Evolutionary conservation across 2,888 invertebrate genomes (phyloP).

Genomic region (Hypselothyrea guttata): DNA sequence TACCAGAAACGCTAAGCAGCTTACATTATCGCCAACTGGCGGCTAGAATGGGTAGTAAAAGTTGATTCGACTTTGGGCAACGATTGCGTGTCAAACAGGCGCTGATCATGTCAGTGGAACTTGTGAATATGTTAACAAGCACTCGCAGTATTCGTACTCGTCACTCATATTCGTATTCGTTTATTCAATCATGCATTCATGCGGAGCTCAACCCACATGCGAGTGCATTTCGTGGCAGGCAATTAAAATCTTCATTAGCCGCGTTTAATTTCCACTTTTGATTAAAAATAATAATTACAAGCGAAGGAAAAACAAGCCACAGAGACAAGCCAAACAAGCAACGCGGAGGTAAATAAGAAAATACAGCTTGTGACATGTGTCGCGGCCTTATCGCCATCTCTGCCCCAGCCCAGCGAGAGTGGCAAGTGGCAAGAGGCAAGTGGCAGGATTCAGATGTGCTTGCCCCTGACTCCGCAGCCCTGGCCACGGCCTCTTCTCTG

Average conservation of each 20-base stretch:
- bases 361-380: conserved; percentile 74
- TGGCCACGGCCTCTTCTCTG: conserved; percentile 54
- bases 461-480: conserved; percentile 4
- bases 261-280: conserved; percentile 79
- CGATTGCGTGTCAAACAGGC: conserved; percentile 60
- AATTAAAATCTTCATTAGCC: conserved; percentile 78
- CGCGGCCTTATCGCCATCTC: conserved; percentile 69
- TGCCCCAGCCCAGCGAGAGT: conserved; percentile 34
- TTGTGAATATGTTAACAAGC: conserved; percentile 30
- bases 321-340: conserved; percentile 13
- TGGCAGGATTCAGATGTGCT: conserved; percentile 39
- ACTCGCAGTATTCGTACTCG: conserved; percentile 5
- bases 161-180: conserved; percentile 16
- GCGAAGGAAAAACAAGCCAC: conserved; percentile 11
- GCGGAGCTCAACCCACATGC: conserved; percentile 60
- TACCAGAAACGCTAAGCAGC: conserved; percentile 50
- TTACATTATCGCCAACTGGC: conserved; percentile 30
- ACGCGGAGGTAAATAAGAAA: neutral
- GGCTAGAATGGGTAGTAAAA: conserved; percentile 25
- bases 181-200: neutral
- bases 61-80: conserved; percentile 26
- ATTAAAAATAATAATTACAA: conserved; percentile 63
- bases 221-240: conserved; percentile 59
- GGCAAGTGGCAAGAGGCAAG: conserved; percentile 30
- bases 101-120: conserved; percentile 53